Base-by-base conservation (phyloP, 2,113 vertebrate genomes). In the Gymnogyps californianus region DNA sequence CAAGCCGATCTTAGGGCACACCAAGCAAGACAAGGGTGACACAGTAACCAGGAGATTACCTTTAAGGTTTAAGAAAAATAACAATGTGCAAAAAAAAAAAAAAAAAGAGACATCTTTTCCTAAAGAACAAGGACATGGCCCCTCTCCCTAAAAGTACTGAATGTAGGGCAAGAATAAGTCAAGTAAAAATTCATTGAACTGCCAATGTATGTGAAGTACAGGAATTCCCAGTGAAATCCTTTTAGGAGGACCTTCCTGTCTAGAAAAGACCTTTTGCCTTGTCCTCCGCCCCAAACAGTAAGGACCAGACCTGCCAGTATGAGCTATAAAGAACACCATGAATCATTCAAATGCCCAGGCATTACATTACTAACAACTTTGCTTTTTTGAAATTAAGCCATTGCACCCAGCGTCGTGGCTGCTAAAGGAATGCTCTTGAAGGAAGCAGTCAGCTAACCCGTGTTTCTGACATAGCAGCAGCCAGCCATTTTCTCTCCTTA, bases 361-460 rank as follows among this genome's bases (percentile, higher is more conserved):
- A n/a, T 14, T 38, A 9, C 32, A 20, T 28, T n/a, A 52, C 17
- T 42, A 51, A 32, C 25, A 71, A 22, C 24, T 70, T 44, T 9
- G 3, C 4, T 46, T 40, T 44, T 91, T 19, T 36, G 16, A 58
- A 83, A 79, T 22, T 7, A 31, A 87, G 9, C 13, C 16, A 1
- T 7, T 14, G 11, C 10, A 26, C 32, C 34, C 51, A 25, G 38
- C 13, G 21, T 40, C 83, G 54, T 3, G 19, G n/a, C 46, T 20
- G 13, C 54, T 74, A 38, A 19, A 59, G 22, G 19, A 80, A 70
- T 6, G 2, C 42, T 59, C 29, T 34, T 59, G 31, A 24, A 70
- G 52, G 20, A 65, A 76, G 31, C 2, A 1, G 72, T 24, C 36
- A 31, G 57, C 42, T 54, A 29, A 75, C 12, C 7, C 5, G 0